Base-by-base conservation (phyloP, 2,888 invertebrate species). In the Siphlonurus alternatus region DNA sequence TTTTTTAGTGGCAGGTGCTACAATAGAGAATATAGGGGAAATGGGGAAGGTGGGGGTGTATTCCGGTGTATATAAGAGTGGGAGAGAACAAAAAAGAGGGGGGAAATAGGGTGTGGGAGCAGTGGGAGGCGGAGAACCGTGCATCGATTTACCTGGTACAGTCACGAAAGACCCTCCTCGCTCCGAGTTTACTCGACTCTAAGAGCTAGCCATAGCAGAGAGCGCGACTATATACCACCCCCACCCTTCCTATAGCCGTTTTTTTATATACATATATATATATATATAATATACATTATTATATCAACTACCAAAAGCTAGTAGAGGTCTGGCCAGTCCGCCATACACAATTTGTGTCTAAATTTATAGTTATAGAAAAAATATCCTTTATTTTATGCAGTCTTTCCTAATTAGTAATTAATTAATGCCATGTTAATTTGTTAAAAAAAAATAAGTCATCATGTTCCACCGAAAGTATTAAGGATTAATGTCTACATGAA, bases 91-190 rank as follows among this genome's bases (percentile, higher is more conserved):
- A 38, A 38, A 15, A n/a, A n/a, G n/a, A n/a, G n/a, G n/a, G n/a
- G n/a, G n/a, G n/a, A n/a, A n/a, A n/a, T n/a, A n/a, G n/a, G n/a
- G n/a, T n/a, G n/a, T n/a, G 38, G 38, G 38, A 38, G 15, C 5
- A 38, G 38, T 38, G 15, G 15, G 38, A 15, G 5, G 38, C 7
- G 38, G 38, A 10, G 38, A 38, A 38, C 56, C 56, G 56, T 56
- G 56, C 56, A 56, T 56, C 56, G 56, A 56, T 56, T 56, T 56
- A 56, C 56, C 56, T 56, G 56, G 56, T 22, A 56, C 56, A 56
- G 56, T 56, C 56, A 56, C 56, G 56, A 56, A 56, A 38, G 38
- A 10, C 38, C 38, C 38, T 38, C n/a, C n/a, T n/a, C n/a, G n/a
- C n/a, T n/a, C n/a, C n/a, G n/a, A n/a, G n/a, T n/a, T n/a, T n/a